Base-by-base conservation (phyloP, 1,140 invertebrate genomes). In the Schlechtendalia chinensis region DNA sequence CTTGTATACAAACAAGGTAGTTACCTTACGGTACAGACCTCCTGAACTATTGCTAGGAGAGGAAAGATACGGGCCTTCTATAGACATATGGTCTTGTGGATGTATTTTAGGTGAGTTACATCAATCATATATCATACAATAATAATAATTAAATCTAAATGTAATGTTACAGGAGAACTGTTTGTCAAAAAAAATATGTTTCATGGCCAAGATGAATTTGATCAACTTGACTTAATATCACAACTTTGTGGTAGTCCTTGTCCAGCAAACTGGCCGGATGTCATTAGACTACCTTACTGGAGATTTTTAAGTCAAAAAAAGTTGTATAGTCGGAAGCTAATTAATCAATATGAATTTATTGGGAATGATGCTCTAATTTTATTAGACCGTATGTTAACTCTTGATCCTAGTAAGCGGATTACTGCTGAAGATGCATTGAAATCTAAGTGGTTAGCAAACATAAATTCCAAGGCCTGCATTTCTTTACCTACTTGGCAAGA, bases 1-100 rank as follows among this genome's bases (percentile, higher is more conserved):
- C 61, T 96, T 97, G 0, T 99, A 99, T 87, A 99, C 98, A 1
- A 96, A 96, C 86, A 98, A 98, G 89, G 98, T 99, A 1, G 99
- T 99, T 82, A 99, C 98, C 11, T 87, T 99, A 45, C 99, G 98
- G 97, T 99, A 99, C 87, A 89, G 95, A 71, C 97, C 98, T 19
- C 98, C 98, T 0, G 98, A 99, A 86, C 87, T 99, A 69, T 87
- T 99, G 47, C 87, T 99, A 0, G 98, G 98, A 11, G 97, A 99
- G 86, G 98, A 99, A 87, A 90, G 96, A 81, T 99, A 99, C 87
- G 97, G 97, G 0, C 96, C 98, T 11, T 93, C 97, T 0, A 97
- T 99, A 83, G 98, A 99, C 87, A 94, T 99, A 16, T 99, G 98
- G 98, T 98, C 96, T 85, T 98, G 96, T 87, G 98, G 98, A 32